These are phyloP conservation scores for Drosophila mimica DNA, from an alignment of 2,888 invertebrate genomes.

Conservation along the genomic window DNA sequence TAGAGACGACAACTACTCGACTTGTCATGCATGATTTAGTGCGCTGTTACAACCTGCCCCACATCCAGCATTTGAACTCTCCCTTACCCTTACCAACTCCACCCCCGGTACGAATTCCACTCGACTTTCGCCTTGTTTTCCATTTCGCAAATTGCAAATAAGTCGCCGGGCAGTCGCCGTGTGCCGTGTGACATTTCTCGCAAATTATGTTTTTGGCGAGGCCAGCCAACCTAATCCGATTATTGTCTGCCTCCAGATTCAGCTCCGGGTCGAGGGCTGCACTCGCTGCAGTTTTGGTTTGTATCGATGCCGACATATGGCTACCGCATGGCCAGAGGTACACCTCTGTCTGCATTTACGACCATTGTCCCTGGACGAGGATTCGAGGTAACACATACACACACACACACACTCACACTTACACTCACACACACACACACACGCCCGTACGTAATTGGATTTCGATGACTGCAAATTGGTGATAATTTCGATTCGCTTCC, in stretches of 20 bases:
- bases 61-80: slow-evolving; percentile 13
- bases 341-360: slow-evolving; percentile 27
- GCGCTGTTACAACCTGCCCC: slow-evolving; percentile 37
- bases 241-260: slow-evolving; percentile 43
- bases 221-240: slow-evolving; percentile 72
- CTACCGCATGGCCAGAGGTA: slow-evolving; percentile 44
- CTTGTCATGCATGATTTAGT: slow-evolving; percentile 80
- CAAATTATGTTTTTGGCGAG: slow-evolving; percentile 74
- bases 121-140: slow-evolving; percentile 44
- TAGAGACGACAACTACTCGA: slow-evolving; percentile 79
- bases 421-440: slow-evolving; percentile 32
- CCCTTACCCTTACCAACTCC: slow-evolving; percentile 3
- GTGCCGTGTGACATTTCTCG: slow-evolving; percentile 79
- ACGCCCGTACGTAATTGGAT: slow-evolving; percentile 80
- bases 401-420: slow-evolving; percentile 17
- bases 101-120: neutral
- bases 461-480: slow-evolving; percentile 84
- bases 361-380: slow-evolving; percentile 40
- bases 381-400: slow-evolving; percentile 34
- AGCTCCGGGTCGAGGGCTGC: slow-evolving; percentile 27
- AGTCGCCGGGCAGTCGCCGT: slow-evolving; percentile 58
- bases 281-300: slow-evolving; percentile 52
- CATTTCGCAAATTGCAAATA: slow-evolving; percentile 80
- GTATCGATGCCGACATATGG: slow-evolving; percentile 64
- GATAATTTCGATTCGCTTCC: slow-evolving; percentile 82